Evolutionary conservation across 64 coral and sea anemone genomes (phyloP).

Genomic region (Anthopleura sola): DNA sequence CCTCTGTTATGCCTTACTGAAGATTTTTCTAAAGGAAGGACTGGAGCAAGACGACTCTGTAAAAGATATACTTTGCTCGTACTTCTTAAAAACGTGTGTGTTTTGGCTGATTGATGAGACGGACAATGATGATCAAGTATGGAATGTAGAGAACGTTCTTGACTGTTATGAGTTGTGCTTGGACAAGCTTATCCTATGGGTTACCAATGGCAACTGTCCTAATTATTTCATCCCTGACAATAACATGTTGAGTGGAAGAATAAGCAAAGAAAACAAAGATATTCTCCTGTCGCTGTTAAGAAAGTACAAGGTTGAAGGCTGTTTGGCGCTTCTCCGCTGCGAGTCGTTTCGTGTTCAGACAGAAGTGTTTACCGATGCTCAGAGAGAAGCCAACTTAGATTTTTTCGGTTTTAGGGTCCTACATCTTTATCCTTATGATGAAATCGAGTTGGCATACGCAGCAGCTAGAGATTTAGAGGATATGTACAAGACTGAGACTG

Average conservation of each 20-base stretch:
- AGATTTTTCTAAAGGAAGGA: conserved; percentile 30
- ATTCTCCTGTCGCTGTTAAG: neutral
- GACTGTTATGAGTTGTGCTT: conserved; percentile 16
- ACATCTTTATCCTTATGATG: conserved; percentile 38
- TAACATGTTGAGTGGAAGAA: conserved; percentile 31
- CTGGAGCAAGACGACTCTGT: neutral
- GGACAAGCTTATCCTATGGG: neutral
- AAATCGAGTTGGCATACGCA: neutral
- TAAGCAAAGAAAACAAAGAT: neutral
- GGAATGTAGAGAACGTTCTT: conserved; percentile 29
- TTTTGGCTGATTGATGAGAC: conserved; percentile 43
- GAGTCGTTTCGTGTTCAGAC: neutral
- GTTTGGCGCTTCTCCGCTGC: neutral
- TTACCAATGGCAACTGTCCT: conserved; percentile 9
- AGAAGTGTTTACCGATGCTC: neutral
- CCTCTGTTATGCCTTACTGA: conserved; percentile 30
- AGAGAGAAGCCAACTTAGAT: conserved; percentile 39
- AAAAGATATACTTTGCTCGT: conserved; percentile 6
- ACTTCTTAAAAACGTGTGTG: conserved; percentile 31
- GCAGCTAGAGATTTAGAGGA: conserved; percentile 8
- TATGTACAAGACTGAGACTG: neutral
- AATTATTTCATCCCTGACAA: conserved; percentile 23
- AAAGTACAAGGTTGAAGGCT: conserved; percentile 16
- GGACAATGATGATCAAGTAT: conserved; percentile 28
- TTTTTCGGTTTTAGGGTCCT: conserved; percentile 18